A percentile compares a stretch with the other conserved stretches of the same genome.
Conservation (phyloP, 2,888 invertebrate species). For the Aromia moschata region DNA sequence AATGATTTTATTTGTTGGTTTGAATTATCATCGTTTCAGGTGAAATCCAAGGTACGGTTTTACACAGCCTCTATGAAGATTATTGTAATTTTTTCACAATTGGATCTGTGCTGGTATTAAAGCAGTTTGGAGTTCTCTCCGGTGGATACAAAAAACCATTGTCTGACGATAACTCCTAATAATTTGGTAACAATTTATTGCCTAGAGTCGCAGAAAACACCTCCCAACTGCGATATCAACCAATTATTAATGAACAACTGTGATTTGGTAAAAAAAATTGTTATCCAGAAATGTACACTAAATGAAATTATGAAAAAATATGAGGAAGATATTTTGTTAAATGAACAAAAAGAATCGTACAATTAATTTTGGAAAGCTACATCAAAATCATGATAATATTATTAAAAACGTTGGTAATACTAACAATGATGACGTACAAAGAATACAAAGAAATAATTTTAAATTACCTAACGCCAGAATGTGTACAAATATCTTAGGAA, state of each 20-base stretch:
- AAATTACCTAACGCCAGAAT: too few relatives aligned
- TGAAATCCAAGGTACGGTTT: constrained; percentile 52
- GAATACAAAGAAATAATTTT: neutral
- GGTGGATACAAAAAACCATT: constrained; percentile 47
- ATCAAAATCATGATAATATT: constrained; percentile 3
- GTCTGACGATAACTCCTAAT: constrained; percentile 53
- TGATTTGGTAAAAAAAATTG: constrained; percentile 27
- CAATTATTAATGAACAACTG: too few relatives aligned
- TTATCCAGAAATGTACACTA: constrained; percentile 20
- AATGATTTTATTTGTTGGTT: neutral
- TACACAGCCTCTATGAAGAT: constrained; percentile 53
- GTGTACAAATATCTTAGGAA: too few relatives aligned
- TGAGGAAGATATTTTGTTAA: constrained; percentile 7
- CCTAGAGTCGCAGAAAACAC: constrained; percentile 6
- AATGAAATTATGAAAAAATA: constrained; percentile 31
- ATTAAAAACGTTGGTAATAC: too few relatives aligned
- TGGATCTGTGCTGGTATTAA: constrained; percentile 54
- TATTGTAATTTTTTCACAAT: constrained; percentile 43
- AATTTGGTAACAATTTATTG: constrained; percentile 54
- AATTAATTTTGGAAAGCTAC: constrained; percentile 2
- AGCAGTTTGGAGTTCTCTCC: constrained; percentile 52
- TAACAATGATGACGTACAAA: neutral
- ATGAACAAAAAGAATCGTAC: constrained; percentile 4
- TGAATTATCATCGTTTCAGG: constrained; percentile 43
- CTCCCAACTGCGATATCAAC: neutral